Evolutionary conservation across 2,113 vertebrate genomes (phyloP).

Genomic region (Aphelocoma coerulescens): DNA sequence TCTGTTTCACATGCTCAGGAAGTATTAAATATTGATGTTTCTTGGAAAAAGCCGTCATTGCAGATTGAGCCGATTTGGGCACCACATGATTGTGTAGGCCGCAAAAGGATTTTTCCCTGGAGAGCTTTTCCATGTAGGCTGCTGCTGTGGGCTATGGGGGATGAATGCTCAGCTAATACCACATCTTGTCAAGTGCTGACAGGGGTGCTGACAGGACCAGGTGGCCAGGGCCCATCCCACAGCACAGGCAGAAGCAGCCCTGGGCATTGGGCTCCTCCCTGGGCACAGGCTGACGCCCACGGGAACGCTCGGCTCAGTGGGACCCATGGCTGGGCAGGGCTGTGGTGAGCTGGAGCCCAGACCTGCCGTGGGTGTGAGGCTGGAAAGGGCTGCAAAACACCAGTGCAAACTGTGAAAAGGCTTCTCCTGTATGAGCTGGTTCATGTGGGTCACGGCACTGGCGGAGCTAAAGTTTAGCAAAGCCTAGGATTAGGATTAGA

Average conservation of each 20-base stretch:
- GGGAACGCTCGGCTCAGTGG: accelerated
- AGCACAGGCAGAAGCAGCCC: neutral
- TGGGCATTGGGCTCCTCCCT: neutral
- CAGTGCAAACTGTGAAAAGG: neutral
- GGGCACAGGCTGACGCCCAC: neutral
- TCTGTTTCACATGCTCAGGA: neutral
- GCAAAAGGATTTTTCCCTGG: neutral
- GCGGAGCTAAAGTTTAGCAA: neutral
- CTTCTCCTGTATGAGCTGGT: neutral
- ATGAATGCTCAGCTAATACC: neutral
- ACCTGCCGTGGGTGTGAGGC: neutral
- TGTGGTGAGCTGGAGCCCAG: accelerated
- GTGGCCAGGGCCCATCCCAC: neutral
- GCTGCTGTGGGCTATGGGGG: neutral
- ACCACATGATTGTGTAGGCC: neutral
- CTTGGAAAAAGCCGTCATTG: neutral
- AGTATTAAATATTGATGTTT: neutral
- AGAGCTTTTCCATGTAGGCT: neutral
- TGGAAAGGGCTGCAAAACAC: neutral
- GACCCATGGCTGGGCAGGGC: neutral
- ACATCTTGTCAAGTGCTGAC: neutral
- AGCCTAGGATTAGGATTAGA: neutral
- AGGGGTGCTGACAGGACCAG: accelerated
- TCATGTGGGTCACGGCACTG: accelerated
- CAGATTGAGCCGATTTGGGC: neutral